Evolutionary conservation across 2,797 vertebrate species (phyloP), one percentile per base, ranked within the genome.

Genomic region (Capromys pilorides): DNA sequence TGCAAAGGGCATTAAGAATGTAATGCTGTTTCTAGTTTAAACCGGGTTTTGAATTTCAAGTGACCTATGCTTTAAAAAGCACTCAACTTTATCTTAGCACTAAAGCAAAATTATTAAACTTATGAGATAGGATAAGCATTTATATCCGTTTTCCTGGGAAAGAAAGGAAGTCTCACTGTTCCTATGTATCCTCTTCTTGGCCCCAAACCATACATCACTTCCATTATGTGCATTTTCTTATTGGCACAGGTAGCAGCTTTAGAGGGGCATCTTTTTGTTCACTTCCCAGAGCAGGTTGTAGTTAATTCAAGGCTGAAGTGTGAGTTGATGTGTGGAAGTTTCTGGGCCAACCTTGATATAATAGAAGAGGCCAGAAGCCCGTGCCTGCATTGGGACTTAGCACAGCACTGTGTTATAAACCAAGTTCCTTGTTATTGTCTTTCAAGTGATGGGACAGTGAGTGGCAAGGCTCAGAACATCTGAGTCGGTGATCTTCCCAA

Each of bases 11-110:
- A 81, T 61, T 12, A 87, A 77, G 36, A 75, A 80, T 4, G 16
- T 39, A n/a, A 51, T 61, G 81, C 10, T 69, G 24, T 19, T 45
- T 93, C 84, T 79, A 73, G 67, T 85, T 84, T 66, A n/a, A 66
- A 66, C 22, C 82, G 33, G 16, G 24, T 69, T 92, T 92, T 83
- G 26, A 73, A 91, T 90, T 77, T 73, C 61, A 90, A 81, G 77
- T 36, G 36, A 81, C 33, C 64, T 71, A 1, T 21, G 21, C 78
- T 81, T 71, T 95, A 45, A 90, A 89, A 89, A 91, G 22, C 26
- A 36, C 57, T 83, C 77, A 84, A 79, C 73, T 75, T 75, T 16
- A 26, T 75, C 5, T 16, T n/a, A 36, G 26, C 33, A n/a, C 89
- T 3, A 16, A 90, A 80, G 67, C 33, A 86, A 83, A 71, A 69